Conservation (phyloP, 2,113 vertebrate species). For the Melanocharis versteri region DNA sequence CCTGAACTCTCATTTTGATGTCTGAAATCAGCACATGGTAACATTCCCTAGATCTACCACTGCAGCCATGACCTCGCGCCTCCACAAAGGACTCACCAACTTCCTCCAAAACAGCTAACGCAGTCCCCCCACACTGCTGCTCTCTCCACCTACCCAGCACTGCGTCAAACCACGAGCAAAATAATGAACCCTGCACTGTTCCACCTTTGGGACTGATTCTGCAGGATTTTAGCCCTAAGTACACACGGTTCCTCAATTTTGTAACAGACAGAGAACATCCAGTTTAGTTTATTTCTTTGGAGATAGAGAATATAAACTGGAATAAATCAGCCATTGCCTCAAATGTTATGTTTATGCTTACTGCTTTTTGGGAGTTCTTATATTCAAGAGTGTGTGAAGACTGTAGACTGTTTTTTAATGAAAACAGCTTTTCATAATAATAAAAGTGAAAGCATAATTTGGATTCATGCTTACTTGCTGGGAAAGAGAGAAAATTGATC, state of each 20-base stretch:
- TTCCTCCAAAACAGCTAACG: not conserved
- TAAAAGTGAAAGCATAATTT: not conserved
- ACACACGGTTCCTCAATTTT: not conserved
- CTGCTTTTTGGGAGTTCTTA: not conserved
- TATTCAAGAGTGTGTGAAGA: not conserved
- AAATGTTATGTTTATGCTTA: not conserved
- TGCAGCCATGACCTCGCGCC: not conserved
- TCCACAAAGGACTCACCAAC: not conserved
- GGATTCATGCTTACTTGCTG: not conserved
- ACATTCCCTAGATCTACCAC: not conserved
- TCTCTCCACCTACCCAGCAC: not conserved
- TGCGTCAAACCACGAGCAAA: rapidly evolving
- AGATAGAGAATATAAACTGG: not conserved
- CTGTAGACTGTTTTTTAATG: not conserved
- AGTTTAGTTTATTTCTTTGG: not conserved
- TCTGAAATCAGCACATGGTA: not conserved
- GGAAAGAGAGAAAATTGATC: not conserved
- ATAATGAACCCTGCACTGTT: not conserved
- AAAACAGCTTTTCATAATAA: not conserved
- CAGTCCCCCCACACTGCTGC: not conserved
- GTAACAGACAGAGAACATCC: not conserved
- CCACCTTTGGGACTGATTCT: not conserved
- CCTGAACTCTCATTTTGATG: not conserved
- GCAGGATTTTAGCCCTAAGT: not conserved
- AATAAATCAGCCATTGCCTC: not conserved